Evolutionary conservation across 1,140 invertebrate species (phyloP), one percentile per base, ranked within the genome.

Genomic region (Yoshiicerus persimilis): DNA sequence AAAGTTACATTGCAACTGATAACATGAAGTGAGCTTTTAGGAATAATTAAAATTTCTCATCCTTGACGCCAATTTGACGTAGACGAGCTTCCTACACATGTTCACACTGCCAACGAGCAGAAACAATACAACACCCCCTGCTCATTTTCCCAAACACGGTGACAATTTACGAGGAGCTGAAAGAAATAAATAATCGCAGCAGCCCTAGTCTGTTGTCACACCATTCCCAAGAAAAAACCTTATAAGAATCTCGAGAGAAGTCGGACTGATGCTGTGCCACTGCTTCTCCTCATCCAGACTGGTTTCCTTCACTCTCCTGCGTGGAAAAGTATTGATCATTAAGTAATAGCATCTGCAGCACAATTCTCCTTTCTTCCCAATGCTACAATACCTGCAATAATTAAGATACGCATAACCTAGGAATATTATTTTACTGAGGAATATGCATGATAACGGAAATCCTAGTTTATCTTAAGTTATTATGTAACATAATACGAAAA

Each of bases 1-100:
- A 56, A 56, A 56, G 16, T 16, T 20, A n/a, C 16, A 56, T 4
- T 56, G 47, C 20, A 10, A 30, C 9, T 70, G 75, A 80, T 36
- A 80, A 38, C 20, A 38, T 80, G 30, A 80, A 23, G 34, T 23
- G 75, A 80, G 75, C 38, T 32, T 80, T 80, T 10, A 25, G 75
- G 30, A 80, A 80, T 80, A 80, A 80, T 80, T 80, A 80, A 80
- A 80, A 80, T 80, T 80, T 80, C 75, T 80, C 75, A 80, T 80
- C 75, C 75, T 80, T 80, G 75, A 80, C 75, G 75, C 75, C 75
- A 80, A 80, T 80, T 80, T 80, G 75, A 80, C 75, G 75, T 80
- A 2, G 75, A 23, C 30, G 16, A 80, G 75, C 75, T 80, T 36
- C 75, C 75, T 80, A 80, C 75, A 80, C 75, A 80, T 80, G 75